These are phyloP conservation scores for Tokudaia tokunoshimensis DNA, from an alignment of 2,797 vertebrate species.

Conservation along the genomic window DNA sequence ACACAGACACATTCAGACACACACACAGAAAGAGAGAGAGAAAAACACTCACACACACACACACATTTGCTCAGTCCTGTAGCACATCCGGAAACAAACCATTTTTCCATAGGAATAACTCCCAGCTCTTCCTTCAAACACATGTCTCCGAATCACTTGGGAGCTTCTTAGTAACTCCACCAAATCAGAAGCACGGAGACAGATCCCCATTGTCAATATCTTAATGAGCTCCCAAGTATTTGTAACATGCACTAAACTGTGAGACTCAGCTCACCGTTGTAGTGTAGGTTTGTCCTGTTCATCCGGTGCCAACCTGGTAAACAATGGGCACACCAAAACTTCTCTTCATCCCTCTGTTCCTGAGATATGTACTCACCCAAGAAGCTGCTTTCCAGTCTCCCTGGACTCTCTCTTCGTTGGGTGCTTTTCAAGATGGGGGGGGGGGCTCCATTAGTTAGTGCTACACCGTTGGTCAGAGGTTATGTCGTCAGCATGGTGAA, in stretches of 20 bases:
- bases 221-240: background rate
- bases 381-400: background rate
- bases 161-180: slow-evolving; percentile 1
- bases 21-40: background rate
- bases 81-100: background rate
- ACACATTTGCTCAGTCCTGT: background rate
- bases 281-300: background rate
- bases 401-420: background rate
- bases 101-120: background rate
- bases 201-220: background rate
- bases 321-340: background rate
- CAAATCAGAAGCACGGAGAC: background rate
- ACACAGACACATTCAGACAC: background rate
- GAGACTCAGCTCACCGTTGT: background rate
- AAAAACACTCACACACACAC: background rate
- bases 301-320: background rate
- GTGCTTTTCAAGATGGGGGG: background rate
- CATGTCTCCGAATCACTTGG: background rate
- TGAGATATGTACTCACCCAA: background rate
- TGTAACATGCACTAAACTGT: background rate
- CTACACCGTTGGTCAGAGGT: too few relatives aligned
- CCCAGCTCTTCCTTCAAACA: background rate
- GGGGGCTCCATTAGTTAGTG: background rate
- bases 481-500: background rate
- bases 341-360: background rate